Conservation (phyloP, 1,140 invertebrate species). For the Microplitis demolitor region DNA sequence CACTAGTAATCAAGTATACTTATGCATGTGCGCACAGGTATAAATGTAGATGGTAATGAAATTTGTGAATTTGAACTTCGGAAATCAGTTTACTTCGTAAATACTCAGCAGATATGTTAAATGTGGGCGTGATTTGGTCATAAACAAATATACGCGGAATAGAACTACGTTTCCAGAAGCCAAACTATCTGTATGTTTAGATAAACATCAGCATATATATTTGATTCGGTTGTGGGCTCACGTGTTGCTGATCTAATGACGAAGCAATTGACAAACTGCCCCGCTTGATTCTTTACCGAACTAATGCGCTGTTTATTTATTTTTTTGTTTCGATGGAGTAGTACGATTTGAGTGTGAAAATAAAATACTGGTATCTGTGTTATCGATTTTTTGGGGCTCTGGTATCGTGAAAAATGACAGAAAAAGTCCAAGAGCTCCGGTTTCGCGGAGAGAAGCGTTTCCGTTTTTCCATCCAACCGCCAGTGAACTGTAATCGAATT, state of each 20-base stretch:
- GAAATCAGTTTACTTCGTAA: background rate
- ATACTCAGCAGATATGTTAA: constrained; percentile 12
- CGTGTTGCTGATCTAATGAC: constrained; percentile 15
- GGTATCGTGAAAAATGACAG: too few relatives aligned
- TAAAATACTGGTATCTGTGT: too few relatives aligned
- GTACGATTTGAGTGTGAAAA: constrained; percentile 2
- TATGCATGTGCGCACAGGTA: too few relatives aligned
- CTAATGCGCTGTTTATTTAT: constrained; percentile 5
- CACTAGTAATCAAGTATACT: too few relatives aligned
- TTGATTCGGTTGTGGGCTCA: background rate
- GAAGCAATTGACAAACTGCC: constrained; percentile 7
- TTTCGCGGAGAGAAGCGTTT: background rate
- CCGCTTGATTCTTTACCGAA: background rate
- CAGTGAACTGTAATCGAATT: constrained; percentile 12
- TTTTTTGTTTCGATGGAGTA: constrained; percentile 43
- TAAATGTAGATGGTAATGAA: background rate
- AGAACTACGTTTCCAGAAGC: background rate
- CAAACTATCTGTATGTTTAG: background rate
- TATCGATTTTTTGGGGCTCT: too few relatives aligned
- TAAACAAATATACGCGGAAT: constrained; percentile 14
- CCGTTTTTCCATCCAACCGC: background rate
- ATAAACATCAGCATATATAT: background rate
- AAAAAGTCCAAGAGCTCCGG: too few relatives aligned
- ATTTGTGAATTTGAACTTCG: background rate
- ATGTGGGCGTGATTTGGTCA: constrained; percentile 5